Base-by-base conservation (phyloP, 2,797 vertebrate genomes). In the Thaleichthys pacificus region DNA sequence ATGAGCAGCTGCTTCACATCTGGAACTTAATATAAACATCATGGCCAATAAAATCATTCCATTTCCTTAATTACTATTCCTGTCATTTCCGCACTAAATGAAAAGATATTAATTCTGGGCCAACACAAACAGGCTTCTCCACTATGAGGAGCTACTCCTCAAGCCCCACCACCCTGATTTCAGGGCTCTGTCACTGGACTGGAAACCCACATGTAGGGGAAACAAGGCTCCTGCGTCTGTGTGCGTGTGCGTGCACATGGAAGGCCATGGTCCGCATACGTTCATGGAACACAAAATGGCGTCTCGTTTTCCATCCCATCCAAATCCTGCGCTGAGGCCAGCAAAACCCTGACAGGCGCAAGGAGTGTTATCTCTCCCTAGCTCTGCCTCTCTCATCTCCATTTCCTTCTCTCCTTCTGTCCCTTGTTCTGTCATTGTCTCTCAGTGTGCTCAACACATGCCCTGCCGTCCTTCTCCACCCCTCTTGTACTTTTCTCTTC, bases 1-100 rank as follows among this genome's bases (percentile, higher is more conserved):
- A 84, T 64, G 70, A 82, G 85, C 94, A 95, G 94, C 95, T 95
- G 95, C 88, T 78, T 88, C 86, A 86, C 95, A 96, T 95, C 94
- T 96, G 95, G 93, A 93, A 89, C 89, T 92, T 94, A 92, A 93
- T 93, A 92, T 90, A 92, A 94, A 93, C 89, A 92, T 89, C 86
- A 86, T 90, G 91, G 94, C 92, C 93, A 93, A 91, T 93, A 94
- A 94, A 91, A 86, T 93, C 86, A 89, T 94, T 93, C 93, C 84
- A 89, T 94, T 94, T 95, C 93, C 93, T 94, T 94, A 94, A 94
- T 95, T 91, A 93, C 91, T 92, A 93, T 94, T 93, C 93, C 91
- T 95, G 94, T 95, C 93, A 94, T 94, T 95, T 95, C 94, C 90
- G 84, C 89, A 91, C 87, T 89, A 89, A 92, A 93, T 93, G 89